Conservation (phyloP, 2,888 invertebrate species). For the Venusia cambrica region DNA sequence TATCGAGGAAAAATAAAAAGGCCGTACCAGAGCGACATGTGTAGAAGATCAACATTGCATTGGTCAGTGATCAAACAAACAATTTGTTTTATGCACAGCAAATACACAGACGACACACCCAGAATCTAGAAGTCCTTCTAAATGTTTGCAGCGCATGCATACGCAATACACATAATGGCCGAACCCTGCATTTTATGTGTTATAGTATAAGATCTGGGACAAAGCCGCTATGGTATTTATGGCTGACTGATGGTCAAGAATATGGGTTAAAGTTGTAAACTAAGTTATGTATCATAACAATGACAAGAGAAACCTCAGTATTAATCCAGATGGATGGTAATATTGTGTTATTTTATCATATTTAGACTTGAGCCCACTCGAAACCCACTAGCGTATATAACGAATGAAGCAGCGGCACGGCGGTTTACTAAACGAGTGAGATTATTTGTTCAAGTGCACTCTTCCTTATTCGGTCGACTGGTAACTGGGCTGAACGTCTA, state of each 20-base stretch:
- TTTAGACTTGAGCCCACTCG: slow-evolving; percentile 45
- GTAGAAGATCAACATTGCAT: slow-evolving; percentile 8
- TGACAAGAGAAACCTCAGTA: slow-evolving; percentile 32
- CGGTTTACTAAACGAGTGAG: slow-evolving; percentile 45
- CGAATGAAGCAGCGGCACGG: slow-evolving; percentile 44
- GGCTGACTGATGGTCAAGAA: no score
- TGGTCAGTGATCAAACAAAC: slow-evolving; percentile 17
- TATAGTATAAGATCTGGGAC: not conserved
- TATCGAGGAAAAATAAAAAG: slow-evolving; percentile 4
- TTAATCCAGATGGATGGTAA: slow-evolving; percentile 46
- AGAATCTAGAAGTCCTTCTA: slow-evolving; percentile 14
- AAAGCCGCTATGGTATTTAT: slow-evolving; percentile 1
- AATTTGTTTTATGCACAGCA: slow-evolving; percentile 20
- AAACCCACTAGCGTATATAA: slow-evolving; percentile 47
- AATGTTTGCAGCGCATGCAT: slow-evolving; percentile 15
- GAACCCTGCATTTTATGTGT: not conserved
- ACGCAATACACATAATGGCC: slow-evolving; percentile 6
- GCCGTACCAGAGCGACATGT: slow-evolving; percentile 4
- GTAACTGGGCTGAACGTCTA: slow-evolving; percentile 39
- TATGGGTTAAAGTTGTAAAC: no score
- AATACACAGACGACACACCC: slow-evolving; percentile 19
- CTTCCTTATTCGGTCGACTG: slow-evolving; percentile 52
- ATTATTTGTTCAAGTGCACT: slow-evolving; percentile 68
- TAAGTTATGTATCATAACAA: no score
- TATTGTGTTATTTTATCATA: slow-evolving; percentile 39